Percentiles rank a stretch among this genome's conserved stretches.
phyloP scores from a whole-genome alignment of 2,797 vertebrate genomes.

The Micrastur ruficollis region DNA sequence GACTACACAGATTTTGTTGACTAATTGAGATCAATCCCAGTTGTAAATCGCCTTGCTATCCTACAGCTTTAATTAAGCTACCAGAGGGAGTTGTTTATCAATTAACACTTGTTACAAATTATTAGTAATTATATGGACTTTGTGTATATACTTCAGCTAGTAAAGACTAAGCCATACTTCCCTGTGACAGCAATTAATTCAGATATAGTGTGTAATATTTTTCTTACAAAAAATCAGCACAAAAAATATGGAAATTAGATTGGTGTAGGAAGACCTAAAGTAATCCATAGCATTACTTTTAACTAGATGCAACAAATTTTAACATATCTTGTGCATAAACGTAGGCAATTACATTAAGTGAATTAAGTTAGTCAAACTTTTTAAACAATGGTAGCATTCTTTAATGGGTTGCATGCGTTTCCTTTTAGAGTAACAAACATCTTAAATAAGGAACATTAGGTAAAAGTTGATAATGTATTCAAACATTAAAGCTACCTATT shows the following conservation, averaged over 20 bases:
- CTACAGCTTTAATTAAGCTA: constrained; percentile 85
- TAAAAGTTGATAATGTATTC: constrained; percentile 79
- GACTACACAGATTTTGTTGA: constrained; percentile 83
- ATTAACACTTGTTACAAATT: constrained; percentile 89
- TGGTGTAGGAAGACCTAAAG: constrained; percentile 7
- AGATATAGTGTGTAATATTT: background rate
- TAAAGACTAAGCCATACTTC: constrained; percentile 55
- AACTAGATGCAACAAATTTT: constrained; percentile 1
- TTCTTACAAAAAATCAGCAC: constrained; percentile 20
- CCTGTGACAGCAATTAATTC: constrained; percentile 39
- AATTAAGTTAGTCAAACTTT: constrained; percentile 14
- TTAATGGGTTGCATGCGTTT: constrained; percentile 8
- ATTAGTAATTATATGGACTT: constrained; percentile 86
- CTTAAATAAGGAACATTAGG: constrained; percentile 71
- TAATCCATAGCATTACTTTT: background rate
- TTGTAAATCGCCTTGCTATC: constrained; percentile 80
- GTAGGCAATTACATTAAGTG: background rate
- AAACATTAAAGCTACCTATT: constrained; percentile 80
- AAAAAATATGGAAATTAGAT: background rate
- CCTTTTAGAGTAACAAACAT: constrained; percentile 65
- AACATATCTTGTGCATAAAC: background rate
- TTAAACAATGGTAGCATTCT: background rate
- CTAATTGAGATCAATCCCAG: constrained; percentile 89
- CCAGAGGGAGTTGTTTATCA: constrained; percentile 85
- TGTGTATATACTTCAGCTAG: constrained; percentile 62